Evolutionary conservation across 2,888 invertebrate genomes (phyloP).

Genomic region (Pinctada fucata): DNA sequence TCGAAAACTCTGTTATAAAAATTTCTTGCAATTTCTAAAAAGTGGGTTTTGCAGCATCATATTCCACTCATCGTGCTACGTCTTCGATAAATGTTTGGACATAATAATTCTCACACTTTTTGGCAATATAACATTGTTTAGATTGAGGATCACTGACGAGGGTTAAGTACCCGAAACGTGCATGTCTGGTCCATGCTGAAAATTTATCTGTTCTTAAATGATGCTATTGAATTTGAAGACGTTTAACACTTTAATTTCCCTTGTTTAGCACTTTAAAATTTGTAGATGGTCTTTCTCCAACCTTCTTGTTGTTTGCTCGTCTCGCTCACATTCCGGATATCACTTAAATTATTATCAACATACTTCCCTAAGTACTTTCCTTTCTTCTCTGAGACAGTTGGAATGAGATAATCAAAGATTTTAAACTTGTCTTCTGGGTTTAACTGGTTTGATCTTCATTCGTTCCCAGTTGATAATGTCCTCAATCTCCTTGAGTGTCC

Average conservation of each 20-base stretch:
- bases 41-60: too few species aligned
- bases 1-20: too few species aligned
- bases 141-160: too few species aligned
- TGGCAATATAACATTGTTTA: too few species aligned
- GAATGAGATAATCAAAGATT: conserved; percentile 19
- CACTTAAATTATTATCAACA: conserved; percentile 3
- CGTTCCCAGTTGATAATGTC: conserved; percentile 5
- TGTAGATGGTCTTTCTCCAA: conserved; percentile 3
- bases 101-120: too few species aligned
- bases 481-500: conserved; percentile 7
- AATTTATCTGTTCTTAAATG: too few species aligned
- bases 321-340: not conserved
- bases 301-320: conserved; percentile 1
- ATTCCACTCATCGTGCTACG: too few species aligned
- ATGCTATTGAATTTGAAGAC: too few species aligned
- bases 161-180: too few species aligned
- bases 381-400: conserved; percentile 32
- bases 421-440: conserved; percentile 33
- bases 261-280: not conserved
- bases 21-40: too few species aligned
- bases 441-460: conserved; percentile 36
- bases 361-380: conserved; percentile 16
- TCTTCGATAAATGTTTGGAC: not conserved
- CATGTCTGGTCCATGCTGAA: too few species aligned
- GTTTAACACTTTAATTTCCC: conserved; percentile 3